phyloP scores from a whole-genome alignment of 2,888 invertebrate genomes.

The Falcaria lacertinaria region DNA sequence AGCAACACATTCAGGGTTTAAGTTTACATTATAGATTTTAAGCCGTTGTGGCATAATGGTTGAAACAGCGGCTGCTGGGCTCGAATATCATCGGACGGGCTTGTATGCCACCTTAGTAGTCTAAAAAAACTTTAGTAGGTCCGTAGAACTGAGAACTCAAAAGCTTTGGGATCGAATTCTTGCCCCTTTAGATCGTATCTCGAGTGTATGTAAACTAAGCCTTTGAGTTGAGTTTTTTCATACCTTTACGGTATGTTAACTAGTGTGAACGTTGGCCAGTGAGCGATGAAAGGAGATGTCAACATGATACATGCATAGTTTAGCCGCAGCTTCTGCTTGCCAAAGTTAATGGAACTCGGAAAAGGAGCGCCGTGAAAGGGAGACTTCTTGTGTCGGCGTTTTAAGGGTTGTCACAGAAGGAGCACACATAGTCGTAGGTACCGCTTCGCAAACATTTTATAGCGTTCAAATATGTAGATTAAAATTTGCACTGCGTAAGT shows the following conservation, averaged over 20 bases:
- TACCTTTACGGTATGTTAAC: slow-evolving; percentile 32
- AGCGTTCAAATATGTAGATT: not conserved
- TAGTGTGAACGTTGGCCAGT: slow-evolving; percentile 55
- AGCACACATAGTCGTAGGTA: slow-evolving; percentile 35
- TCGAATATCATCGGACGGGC: too few species aligned
- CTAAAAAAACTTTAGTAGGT: too few species aligned
- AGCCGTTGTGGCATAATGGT: too few species aligned
- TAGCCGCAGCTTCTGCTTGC: slow-evolving; percentile 58
- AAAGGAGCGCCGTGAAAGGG: slow-evolving; percentile 51
- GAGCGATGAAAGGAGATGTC: slow-evolving; percentile 68
- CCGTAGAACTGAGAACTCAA: slow-evolving; percentile 24
- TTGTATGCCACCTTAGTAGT: too few species aligned
- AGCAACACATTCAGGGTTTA: too few species aligned
- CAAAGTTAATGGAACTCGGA: slow-evolving; percentile 68
- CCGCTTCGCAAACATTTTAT: not conserved
- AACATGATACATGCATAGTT: slow-evolving; percentile 73
- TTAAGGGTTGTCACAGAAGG: slow-evolving; percentile 45
- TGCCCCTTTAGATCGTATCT: slow-evolving; percentile 52
- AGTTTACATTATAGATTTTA: too few species aligned
- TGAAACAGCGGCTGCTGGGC: too few species aligned
- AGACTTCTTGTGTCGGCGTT: slow-evolving; percentile 51
- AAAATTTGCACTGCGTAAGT: not conserved
- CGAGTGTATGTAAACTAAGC: slow-evolving; percentile 37
- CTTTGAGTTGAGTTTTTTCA: slow-evolving; percentile 58
- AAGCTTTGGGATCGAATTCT: slow-evolving; percentile 55